A percentile compares a stretch with the other conserved stretches of the same genome.
Evolutionary conservation across 2,888 invertebrate species (phyloP).

Genomic region (Microdon myrmicae): DNA sequence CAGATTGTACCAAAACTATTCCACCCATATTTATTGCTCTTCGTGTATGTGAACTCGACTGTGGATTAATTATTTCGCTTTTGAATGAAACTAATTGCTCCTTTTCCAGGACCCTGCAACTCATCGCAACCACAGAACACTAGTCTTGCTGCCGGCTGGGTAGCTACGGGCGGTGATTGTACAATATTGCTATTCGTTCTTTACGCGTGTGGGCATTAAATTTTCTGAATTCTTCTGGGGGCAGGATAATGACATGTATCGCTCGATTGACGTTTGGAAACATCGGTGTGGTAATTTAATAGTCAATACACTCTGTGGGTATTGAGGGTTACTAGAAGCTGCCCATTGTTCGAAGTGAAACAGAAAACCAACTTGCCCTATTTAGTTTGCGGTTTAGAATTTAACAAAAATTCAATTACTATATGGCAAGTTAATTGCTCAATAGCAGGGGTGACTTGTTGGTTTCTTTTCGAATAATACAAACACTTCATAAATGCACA

Average conservation of each 20-base stretch:
- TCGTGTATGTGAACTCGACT: no score
- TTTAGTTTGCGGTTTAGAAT: constrained; percentile 44
- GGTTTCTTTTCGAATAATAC: background rate
- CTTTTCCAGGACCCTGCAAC: constrained; percentile 20
- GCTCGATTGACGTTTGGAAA: constrained; percentile 50
- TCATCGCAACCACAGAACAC: constrained; percentile 22
- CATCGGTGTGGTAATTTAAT: constrained; percentile 52
- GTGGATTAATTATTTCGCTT: constrained; percentile 40
- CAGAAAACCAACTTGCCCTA: no score
- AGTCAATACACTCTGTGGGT: constrained; percentile 27
- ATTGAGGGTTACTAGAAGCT: no score
- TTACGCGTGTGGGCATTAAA: constrained; percentile 48
- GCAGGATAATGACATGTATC: constrained; percentile 52
- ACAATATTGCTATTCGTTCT: no score
- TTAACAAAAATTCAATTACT: constrained; percentile 52
- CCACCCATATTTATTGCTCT: no score
- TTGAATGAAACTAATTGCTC: constrained; percentile 51
- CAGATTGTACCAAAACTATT: no score
- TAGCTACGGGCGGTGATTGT: constrained; percentile 1
- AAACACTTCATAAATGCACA: no score
- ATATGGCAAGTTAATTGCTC: constrained; percentile 49
- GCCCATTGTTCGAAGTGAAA: no score
- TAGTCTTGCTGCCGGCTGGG: background rate
- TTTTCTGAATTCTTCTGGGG: constrained; percentile 50
- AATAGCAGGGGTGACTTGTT: background rate